Evolutionary conservation across 2,888 invertebrate species (phyloP).

Genomic region (Amphipyra tragopoginis): DNA sequence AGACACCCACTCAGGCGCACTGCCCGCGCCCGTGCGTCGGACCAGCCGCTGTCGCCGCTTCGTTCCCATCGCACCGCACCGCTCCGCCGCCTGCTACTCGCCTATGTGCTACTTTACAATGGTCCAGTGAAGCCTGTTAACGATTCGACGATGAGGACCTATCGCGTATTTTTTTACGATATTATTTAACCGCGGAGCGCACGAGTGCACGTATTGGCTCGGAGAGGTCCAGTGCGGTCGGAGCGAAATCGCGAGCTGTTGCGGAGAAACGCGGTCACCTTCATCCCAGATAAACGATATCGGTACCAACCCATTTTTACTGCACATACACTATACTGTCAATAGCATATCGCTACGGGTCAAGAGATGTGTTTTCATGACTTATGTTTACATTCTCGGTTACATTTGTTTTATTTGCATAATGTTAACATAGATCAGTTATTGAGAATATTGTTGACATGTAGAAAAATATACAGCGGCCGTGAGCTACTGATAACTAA

Average conservation of each 20-base stretch:
- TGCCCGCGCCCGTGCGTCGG: constrained; percentile 75
- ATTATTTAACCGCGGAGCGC: constrained; percentile 67
- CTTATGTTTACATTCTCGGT: neutral
- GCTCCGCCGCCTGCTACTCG: constrained; percentile 77
- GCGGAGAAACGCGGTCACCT: constrained; percentile 80
- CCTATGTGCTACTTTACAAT: constrained; percentile 65
- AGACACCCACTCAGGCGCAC: constrained; percentile 86
- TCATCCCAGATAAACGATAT: constrained; percentile 76
- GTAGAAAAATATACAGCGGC: constrained; percentile 10
- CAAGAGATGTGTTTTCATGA: neutral
- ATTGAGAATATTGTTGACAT: constrained; percentile 8
- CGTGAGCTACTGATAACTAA: constrained; percentile 27
- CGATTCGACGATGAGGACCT: constrained; percentile 68
- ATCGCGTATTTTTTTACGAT: constrained; percentile 66
- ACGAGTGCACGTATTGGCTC: constrained; percentile 79
- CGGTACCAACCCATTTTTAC: constrained; percentile 81
- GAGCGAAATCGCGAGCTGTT: constrained; percentile 84
- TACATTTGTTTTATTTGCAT: neutral
- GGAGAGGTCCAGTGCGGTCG: constrained; percentile 89
- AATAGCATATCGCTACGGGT: constrained; percentile 1
- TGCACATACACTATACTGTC: constrained; percentile 5
- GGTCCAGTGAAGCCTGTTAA: constrained; percentile 71
- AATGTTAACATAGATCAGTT: neutral
- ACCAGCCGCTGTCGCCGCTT: constrained; percentile 70
- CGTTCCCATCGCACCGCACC: constrained; percentile 87